phyloP scores from a whole-genome alignment of 2,797 vertebrate genomes.

The Myotis findleyi region DNA sequence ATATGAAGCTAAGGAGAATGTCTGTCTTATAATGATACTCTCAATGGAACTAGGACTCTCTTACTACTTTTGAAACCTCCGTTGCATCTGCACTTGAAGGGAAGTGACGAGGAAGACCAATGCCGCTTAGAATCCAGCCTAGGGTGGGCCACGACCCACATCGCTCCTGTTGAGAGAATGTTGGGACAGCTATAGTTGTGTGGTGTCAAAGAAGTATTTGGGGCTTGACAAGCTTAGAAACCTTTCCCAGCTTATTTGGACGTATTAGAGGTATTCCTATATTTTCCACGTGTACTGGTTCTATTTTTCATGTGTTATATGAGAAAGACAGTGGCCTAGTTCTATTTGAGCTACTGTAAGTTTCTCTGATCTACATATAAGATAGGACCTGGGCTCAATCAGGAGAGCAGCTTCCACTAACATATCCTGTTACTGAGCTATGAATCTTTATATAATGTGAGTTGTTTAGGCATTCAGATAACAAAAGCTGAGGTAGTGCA shows the following conservation, averaged over 20 bases:
- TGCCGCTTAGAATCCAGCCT: background rate
- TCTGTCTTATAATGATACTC: background rate
- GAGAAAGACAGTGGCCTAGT: background rate
- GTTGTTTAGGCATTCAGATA: background rate
- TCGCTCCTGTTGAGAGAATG: background rate
- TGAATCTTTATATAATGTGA: background rate
- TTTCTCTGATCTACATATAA: background rate
- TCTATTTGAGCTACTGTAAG: background rate
- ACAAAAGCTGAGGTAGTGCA: background rate
- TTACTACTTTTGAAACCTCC: background rate
- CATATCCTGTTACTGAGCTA: background rate
- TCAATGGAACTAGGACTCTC: background rate
- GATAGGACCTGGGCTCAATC: background rate
- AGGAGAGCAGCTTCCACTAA: background rate
- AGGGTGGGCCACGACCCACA: too few species aligned
- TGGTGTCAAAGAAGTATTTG: background rate
- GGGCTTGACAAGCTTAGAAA: conserved; percentile 43
- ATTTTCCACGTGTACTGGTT: conserved; percentile 35
- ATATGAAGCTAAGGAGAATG: background rate
- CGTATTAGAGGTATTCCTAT: background rate
- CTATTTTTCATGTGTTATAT: background rate
- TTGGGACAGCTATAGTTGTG: background rate
- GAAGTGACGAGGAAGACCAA: background rate
- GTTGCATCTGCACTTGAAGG: background rate
- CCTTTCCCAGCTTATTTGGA: conserved; percentile 43